A percentile compares a stretch with the other conserved stretches of the same genome.
phyloP scores from a whole-genome alignment of 2,888 invertebrate genomes.

The Gortyna flavago region DNA sequence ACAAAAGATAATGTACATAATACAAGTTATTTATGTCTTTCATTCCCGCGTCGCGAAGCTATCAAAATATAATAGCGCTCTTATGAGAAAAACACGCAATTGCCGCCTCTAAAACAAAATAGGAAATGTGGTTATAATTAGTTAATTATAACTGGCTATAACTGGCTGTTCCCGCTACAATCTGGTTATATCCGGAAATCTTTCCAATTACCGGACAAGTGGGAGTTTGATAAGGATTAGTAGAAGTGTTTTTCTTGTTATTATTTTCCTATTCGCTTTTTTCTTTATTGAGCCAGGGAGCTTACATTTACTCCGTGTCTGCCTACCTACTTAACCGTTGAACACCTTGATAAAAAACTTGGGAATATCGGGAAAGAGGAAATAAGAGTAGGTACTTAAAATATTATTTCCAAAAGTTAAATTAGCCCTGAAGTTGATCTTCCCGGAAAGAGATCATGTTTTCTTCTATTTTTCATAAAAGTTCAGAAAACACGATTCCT shows the following conservation, averaged over 20 bases:
- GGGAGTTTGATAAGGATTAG: conserved; percentile 64
- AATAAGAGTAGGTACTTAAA: not conserved
- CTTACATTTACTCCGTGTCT: no score
- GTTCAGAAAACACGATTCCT: conserved; percentile 1
- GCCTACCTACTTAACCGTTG: no score
- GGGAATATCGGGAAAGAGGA: not conserved
- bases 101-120: conserved; percentile 44
- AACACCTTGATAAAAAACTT: no score
- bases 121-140: conserved; percentile 54
- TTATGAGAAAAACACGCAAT: conserved; percentile 37
- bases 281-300: not conserved
- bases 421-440: not conserved
- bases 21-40: conserved; percentile 17
- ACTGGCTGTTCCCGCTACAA: conserved; percentile 64
- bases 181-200: conserved; percentile 69
- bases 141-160: conserved; percentile 58
- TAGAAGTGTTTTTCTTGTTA: conserved; percentile 41
- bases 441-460: not conserved
- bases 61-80: conserved; percentile 44
- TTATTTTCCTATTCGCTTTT: not conserved
- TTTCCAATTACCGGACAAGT: conserved; percentile 75
- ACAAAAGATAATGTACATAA: conserved; percentile 47
- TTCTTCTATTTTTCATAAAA: conserved; percentile 14
- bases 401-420: conserved; percentile 1
- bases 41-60: conserved; percentile 11